Base-by-base conservation (phyloP, 2,797 vertebrate species). In the Sebastolobus altivelis region DNA sequence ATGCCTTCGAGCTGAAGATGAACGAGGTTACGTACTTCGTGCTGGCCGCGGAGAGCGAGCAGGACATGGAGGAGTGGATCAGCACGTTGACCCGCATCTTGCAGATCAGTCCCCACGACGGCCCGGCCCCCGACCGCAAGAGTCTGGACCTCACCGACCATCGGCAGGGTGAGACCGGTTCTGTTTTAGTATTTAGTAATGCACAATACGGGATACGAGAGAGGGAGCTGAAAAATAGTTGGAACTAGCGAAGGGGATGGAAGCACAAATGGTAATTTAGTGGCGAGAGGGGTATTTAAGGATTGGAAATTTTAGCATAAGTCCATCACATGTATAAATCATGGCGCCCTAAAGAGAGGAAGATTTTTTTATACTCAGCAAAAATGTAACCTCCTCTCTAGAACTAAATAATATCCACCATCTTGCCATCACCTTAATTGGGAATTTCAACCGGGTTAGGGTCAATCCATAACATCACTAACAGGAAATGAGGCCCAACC, bases 41-140 rank as follows among this genome's bases (percentile, higher is more conserved):
- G 91, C 96, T 99, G 96, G 98, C 99, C 58, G 98, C 99, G 29
- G 99, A 99, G 94, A 99, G 96, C 0, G 99, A 99, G 90, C 97
- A 97, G 73, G 99, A 99, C 93, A 99, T 99, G 99, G 99, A 99
- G 62, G 99, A 99, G 20, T 99, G 99, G 99, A 99, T 99, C 87
- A 96, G 94, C 87, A 99, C 97, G n/a, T 95, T 99, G 88, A 99
- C 96, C 83, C 97, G 97, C 85, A 99, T 99, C 92, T 93, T 99
- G 77, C 99, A 99, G 93, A 99, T 99, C 95, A 97, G 96, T 88
- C 97, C 98, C 2, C 97, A 97, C 0, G 99, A 99, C 71, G 97
- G 95, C 80, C 92, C 97, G 46, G 87, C 94, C 60, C 96, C 96
- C 60, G 98, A 99, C 75, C 96, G 98, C 81, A 98, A 97, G 91